These are phyloP conservation scores for chimpanzee (Pan troglodytes) DNA, from an alignment of 2,113 vertebrate genomes.

Conservation along the genomic window NHGRI_mPanTro3-v2.1_pri NC_072416.2:52878001-52878500, in stretches of 20 bases:
- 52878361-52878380: conserved; percentile 56
- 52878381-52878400: conserved; percentile 67
- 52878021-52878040: not conserved
- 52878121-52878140: conserved; percentile 26
- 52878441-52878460: conserved; percentile 41
- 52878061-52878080: conserved; percentile 29
- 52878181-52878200: conserved; percentile 29
- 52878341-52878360: conserved; percentile 67
- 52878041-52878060: conserved; percentile 24
- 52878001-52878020: not conserved
- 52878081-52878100: not conserved
- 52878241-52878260: conserved; percentile 44
- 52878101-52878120: not conserved
- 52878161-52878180: not conserved
- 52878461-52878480: conserved; percentile 65
- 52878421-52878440: conserved; percentile 68
- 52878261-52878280: not conserved
- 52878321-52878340: not conserved
- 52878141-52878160: conserved; percentile 20
- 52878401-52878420: conserved; percentile 56
- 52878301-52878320: conserved; percentile 10
- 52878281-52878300: not conserved
- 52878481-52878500: conserved; percentile 26
- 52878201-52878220: conserved; percentile 4
- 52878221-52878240: conserved; percentile 12